Evolutionary conservation across 1,140 invertebrate species (phyloP).

Genomic region (Holotrichia oblita): DNA sequence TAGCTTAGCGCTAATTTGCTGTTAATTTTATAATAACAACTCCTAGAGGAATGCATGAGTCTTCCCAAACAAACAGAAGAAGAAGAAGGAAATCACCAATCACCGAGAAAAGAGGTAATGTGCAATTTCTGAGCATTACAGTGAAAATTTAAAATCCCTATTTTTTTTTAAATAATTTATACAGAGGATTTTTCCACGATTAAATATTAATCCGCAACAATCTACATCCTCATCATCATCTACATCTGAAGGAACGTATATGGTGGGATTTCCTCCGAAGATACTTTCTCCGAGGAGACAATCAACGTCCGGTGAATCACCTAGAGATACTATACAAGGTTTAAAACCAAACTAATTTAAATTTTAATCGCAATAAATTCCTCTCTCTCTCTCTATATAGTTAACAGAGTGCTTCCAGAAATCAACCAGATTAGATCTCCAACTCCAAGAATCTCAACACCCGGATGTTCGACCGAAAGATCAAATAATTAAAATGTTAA

Average conservation of each 20-base stretch:
- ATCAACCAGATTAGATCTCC: not conserved
- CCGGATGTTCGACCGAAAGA: not conserved
- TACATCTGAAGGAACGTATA: conserved; percentile 3
- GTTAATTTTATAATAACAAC: not conserved
- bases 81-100: not conserved
- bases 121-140: too few relatives aligned
- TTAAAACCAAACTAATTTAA: not conserved
- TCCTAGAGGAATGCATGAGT: not conserved
- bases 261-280: conserved; percentile 40
- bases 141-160: too few relatives aligned
- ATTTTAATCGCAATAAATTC: conserved; percentile 9
- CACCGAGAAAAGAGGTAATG: not conserved
- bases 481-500: conserved; percentile 16
- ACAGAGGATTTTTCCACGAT: not conserved
- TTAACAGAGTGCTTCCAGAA: conserved; percentile 28
- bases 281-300: conserved; percentile 33
- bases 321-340: conserved; percentile 21
- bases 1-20: too few relatives aligned
- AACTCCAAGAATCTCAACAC: not conserved
- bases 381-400: not conserved
- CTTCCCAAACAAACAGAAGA: not conserved
- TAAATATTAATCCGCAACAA: not conserved
- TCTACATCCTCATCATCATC: not conserved
- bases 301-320: conserved; percentile 14
- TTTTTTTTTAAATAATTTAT: not conserved